phyloP scores from a whole-genome alignment of 1,140 invertebrate genomes.

The Drosophila pectinifera region DNA sequence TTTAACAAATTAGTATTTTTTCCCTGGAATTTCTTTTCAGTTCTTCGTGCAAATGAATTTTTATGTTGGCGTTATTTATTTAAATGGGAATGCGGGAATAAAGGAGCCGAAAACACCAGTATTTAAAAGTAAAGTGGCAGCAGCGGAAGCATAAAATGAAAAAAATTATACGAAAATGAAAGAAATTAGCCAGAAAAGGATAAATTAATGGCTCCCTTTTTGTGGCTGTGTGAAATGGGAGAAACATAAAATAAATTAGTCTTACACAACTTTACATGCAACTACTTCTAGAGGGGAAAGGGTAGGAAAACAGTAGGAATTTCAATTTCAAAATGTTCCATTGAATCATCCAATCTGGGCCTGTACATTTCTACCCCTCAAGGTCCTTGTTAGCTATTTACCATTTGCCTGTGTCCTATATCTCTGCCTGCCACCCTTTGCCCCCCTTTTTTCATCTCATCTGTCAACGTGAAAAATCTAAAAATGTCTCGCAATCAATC shows the following conservation, averaged over 20 bases:
- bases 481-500: conserved; percentile 58
- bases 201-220: conserved; percentile 1
- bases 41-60: conserved; percentile 37
- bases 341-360: conserved; percentile 2
- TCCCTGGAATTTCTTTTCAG: conserved; percentile 13
- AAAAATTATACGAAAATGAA: conserved; percentile 13
- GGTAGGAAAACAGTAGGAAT: conserved; percentile 2
- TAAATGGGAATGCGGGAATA: conserved; percentile 15
- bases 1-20: conserved; percentile 26
- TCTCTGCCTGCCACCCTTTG: not conserved
- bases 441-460: conserved; percentile 10
- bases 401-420: not conserved
- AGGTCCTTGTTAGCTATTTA: not conserved
- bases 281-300: not conserved
- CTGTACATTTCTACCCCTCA: not conserved
- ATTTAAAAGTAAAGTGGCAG: conserved; percentile 14
- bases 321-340: conserved; percentile 5
- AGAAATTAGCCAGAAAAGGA: conserved; percentile 14
- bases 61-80: conserved; percentile 46
- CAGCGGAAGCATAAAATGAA: conserved; percentile 19
- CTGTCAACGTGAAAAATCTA: conserved; percentile 45
- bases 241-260: conserved; percentile 9
- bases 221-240: not conserved
- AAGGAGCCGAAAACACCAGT: not conserved
- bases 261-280: conserved; percentile 3